phyloP scores from a whole-genome alignment of 2,888 invertebrate species.

The Steinernema scapterisci region DNA sequence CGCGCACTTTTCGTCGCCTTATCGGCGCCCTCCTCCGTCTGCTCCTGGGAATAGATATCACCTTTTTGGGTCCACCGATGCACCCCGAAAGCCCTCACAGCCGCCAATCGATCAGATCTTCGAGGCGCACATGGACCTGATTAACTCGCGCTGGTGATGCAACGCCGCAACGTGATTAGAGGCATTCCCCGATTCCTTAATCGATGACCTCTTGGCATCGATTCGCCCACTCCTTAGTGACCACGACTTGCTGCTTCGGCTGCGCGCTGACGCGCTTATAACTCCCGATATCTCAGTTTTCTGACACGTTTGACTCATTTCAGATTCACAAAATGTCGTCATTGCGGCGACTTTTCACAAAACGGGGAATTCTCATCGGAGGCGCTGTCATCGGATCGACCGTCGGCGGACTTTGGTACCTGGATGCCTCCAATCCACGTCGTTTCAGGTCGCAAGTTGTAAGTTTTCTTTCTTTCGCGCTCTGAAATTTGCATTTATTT shows the following conservation, averaged over 20 bases:
- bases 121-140: too few species aligned
- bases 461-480: constrained; percentile 9
- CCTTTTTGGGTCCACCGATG: neutral
- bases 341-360: neutral
- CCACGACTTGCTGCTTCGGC: too few species aligned
- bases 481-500: neutral
- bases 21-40: constrained; percentile 1
- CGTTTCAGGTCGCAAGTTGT: constrained; percentile 60
- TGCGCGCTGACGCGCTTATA: too few species aligned
- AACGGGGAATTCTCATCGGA: constrained; percentile 4
- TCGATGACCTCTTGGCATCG: neutral
- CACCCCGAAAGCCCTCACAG: neutral
- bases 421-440: constrained; percentile 60
- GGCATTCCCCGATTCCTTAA: neutral
- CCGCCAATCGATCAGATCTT: too few species aligned
- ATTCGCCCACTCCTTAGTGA: neutral
- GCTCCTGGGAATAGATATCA: neutral
- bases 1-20: constrained; percentile 4
- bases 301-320: too few species aligned
- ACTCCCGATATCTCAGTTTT: too few species aligned
- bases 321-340: neutral
- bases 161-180: neutral
- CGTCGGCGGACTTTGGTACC: constrained; percentile 41
- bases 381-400: neutral
- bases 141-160: neutral